Evolutionary conservation across 2,888 invertebrate genomes (phyloP).

Genomic region (Portevinia maculata): DNA sequence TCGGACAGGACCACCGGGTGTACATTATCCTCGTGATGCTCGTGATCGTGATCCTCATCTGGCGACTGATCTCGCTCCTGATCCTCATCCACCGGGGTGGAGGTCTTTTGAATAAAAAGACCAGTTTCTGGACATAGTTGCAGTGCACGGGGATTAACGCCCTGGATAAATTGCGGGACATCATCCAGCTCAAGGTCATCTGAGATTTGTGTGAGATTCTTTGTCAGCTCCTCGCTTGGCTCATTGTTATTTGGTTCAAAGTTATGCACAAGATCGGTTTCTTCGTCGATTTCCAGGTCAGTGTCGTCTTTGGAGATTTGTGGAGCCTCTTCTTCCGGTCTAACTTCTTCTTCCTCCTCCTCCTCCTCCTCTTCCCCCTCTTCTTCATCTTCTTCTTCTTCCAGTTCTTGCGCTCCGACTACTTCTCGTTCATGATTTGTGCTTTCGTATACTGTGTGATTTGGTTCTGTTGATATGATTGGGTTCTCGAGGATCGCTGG

Average conservation of each 20-base stretch:
- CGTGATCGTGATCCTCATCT: slow-evolving; percentile 21
- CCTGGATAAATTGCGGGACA: slow-evolving; percentile 71
- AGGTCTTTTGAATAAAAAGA: slow-evolving; percentile 78
- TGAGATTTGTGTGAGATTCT: slow-evolving; percentile 75
- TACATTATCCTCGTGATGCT: slow-evolving; percentile 40
- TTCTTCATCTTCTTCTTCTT: not conserved
- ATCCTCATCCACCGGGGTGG: slow-evolving; percentile 22
- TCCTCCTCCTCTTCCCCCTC: not conserved
- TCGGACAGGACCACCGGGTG: slow-evolving; percentile 67
- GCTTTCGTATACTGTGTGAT: slow-evolving; percentile 76
- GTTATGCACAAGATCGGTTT: slow-evolving; percentile 37
- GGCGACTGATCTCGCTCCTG: slow-evolving; percentile 28
- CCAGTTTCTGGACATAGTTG: slow-evolving; percentile 81
- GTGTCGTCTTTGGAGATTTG: slow-evolving; percentile 20
- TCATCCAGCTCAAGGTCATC: slow-evolving; percentile 70
- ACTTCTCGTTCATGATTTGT: slow-evolving; percentile 75
- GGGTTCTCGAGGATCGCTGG: slow-evolving; percentile 49
- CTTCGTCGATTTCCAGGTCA: slow-evolving; percentile 9
- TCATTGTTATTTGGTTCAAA: slow-evolving; percentile 74
- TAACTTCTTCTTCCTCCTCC: not conserved
- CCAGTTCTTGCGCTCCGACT: slow-evolving; percentile 55
- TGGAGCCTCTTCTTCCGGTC: not conserved
- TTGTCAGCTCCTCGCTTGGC: slow-evolving; percentile 70
- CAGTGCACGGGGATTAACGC: slow-evolving; percentile 69
- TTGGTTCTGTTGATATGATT: slow-evolving; percentile 74